Base-by-base conservation (phyloP, 2,797 vertebrate species). In the Clarias laeviceps region DNA sequence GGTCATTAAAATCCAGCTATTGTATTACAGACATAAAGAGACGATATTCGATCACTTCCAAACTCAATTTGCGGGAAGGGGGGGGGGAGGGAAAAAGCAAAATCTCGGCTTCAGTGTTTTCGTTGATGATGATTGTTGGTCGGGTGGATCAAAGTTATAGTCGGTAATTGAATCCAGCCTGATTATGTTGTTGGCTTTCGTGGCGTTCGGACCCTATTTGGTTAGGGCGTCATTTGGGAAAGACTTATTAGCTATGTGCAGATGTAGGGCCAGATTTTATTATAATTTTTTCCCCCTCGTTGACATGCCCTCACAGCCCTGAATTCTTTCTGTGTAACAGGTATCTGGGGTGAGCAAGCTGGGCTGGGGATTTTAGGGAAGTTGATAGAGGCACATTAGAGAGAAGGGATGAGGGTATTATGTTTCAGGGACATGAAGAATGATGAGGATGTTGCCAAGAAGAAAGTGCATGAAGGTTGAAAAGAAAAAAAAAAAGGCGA, bases 91-190 rank as follows among this genome's bases (percentile, higher is more conserved):
- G 4, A 0, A 22, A 37, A 59, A 70, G 68, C 57, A 74, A 84
- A 74, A 92, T 93, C 92, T 92, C 87, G 90, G 88, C 89, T 56
- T 88, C 89, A 77, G 85, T 83, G 88, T 91, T 91, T 90, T 86
- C 45, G 82, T 87, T 81, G 90, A 92, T 91, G 91, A 91, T 93
- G 91, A 93, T 88, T 94, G 93, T 93, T 89, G 91, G 94, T 91
- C 89, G 90, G 92, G 89, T 85, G 92, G 92, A 94, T 95, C 94
- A 94, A 94, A 95, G 93, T 92, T 91, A 90, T 93, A 54, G 50
- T 80, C 82, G 54, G 91, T 94, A 94, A 95, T 94, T 95, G 93
- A 95, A 94, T 93, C 91, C 92, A 92, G 93, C 91, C 92, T 94
- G 93, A 94, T 94, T 94, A 94, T 94, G 90, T 93, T 92, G 91